These are phyloP conservation scores for Lumbricus terrestris DNA, from an alignment of 2,888 invertebrate species.

Conservation along the genomic window DNA sequence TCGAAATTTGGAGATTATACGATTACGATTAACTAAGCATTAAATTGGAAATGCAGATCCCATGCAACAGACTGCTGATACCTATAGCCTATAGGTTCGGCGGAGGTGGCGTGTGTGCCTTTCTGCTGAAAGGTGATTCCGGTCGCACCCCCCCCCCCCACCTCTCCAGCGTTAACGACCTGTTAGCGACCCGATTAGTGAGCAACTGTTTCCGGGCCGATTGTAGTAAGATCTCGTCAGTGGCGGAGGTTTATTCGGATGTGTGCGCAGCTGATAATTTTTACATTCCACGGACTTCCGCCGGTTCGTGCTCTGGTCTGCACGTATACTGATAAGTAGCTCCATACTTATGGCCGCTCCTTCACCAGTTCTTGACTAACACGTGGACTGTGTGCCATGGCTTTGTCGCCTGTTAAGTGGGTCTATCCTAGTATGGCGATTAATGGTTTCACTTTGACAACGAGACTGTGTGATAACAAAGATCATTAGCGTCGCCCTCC, in stretches of 20 bases:
- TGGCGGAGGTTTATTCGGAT: not conserved
- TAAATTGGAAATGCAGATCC: not conserved
- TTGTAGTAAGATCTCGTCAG: not conserved
- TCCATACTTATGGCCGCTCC: not conserved
- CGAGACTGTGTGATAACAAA: no score
- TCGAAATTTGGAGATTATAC: no score
- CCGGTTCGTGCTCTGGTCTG: not conserved
- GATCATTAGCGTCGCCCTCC: no score
- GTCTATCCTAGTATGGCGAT: not conserved
- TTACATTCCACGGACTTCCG: not conserved
- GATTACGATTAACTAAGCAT: no score
- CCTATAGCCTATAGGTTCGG: not conserved
- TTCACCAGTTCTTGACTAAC: not conserved
- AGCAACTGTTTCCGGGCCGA: not conserved
- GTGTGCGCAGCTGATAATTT: not conserved
- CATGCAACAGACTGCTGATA: not conserved
- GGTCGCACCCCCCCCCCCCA: no score
- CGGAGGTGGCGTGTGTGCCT: not conserved
- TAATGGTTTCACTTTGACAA: no score
- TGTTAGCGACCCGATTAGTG: not conserved
- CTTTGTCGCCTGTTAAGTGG: not conserved
- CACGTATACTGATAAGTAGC: not conserved
- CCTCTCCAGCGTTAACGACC: not conserved
- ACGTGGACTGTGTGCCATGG: not conserved
- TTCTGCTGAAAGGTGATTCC: not conserved